Conservation (phyloP, 2,797 vertebrate species). For the Harpia harpyja region DNA sequence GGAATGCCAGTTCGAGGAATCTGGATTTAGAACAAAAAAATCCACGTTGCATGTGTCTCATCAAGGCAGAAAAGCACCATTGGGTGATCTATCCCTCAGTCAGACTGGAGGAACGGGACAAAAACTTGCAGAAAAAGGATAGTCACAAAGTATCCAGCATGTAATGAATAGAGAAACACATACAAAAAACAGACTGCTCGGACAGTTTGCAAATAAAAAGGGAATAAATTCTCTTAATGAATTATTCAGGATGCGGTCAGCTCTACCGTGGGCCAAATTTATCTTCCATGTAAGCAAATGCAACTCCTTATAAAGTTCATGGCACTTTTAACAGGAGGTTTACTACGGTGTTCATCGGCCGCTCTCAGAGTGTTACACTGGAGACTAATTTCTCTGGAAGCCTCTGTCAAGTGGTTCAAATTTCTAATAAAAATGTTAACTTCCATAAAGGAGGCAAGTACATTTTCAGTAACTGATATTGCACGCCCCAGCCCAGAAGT, state of each 20-base stretch:
- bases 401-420: background rate
- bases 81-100: rapidly evolving
- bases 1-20: background rate
- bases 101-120: rapidly evolving
- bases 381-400: background rate
- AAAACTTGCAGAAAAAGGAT: background rate
- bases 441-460: background rate
- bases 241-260: background rate
- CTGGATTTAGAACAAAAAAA: background rate
- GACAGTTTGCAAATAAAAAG: background rate
- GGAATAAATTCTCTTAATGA: background rate
- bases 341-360: rapidly evolving
- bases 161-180: rapidly evolving
- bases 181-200: background rate
- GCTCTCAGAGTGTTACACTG: background rate
- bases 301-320: background rate
- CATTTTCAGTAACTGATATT: background rate
- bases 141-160: background rate
- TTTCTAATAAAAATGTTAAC: background rate
- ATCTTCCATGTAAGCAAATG: background rate
- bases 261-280: background rate
- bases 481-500: rapidly evolving
- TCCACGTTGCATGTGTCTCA: rapidly evolving
- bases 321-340: background rate
- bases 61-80: background rate